phyloP scores from a whole-genome alignment of 2,888 invertebrate genomes.

The Epirrita christyi region DNA sequence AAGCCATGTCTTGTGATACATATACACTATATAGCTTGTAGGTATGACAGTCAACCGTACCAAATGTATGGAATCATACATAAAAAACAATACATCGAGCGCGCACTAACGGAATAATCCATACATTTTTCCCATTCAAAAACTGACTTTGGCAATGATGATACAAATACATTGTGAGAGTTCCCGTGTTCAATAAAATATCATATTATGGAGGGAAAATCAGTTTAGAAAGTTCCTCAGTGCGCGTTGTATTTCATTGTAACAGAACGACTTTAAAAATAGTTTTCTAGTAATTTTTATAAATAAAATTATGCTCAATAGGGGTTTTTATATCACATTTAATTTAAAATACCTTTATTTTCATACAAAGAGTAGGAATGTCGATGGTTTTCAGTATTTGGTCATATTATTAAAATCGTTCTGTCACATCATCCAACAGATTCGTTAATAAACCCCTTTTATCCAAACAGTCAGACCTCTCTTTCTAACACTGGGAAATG shows the following conservation, averaged over 20 bases:
- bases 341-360: not conserved
- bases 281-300: not conserved
- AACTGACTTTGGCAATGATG: no score
- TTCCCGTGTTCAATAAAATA: no score
- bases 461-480: conserved; percentile 11
- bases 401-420: not conserved
- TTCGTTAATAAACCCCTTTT: not conserved
- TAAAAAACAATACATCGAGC: no score
- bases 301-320: not conserved
- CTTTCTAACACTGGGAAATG: conserved; percentile 10
- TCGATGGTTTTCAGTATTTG: not conserved
- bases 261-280: conserved; percentile 17
- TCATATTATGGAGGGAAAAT: not conserved
- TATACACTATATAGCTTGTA: conserved; percentile 28
- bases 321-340: conserved; percentile 1
- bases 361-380: not conserved
- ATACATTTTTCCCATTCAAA: conserved; percentile 8
- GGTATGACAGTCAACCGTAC: conserved; percentile 53
- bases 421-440: conserved; percentile 12
- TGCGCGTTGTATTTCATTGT: conserved; percentile 4
- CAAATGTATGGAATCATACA: conserved; percentile 28
- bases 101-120: not conserved
- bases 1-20: conserved; percentile 73
- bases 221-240: not conserved
- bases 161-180: no score